Conservation (phyloP, 2,888 invertebrate genomes). For the Lasiommata megera region DNA sequence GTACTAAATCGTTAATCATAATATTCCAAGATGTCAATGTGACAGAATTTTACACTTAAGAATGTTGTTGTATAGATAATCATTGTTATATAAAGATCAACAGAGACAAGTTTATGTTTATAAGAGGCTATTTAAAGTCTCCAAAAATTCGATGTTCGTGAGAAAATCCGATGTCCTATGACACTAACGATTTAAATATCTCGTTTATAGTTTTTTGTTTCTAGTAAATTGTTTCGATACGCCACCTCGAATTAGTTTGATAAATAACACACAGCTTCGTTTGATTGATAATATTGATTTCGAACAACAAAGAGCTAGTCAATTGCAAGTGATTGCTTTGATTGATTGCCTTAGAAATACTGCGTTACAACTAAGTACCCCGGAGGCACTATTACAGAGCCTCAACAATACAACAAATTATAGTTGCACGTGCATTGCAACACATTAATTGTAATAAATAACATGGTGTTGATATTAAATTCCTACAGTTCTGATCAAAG, state of each 20-base stretch:
- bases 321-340: conserved; percentile 22
- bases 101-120: conserved; percentile 1
- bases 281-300: conserved; percentile 10
- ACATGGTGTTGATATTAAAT: conserved; percentile 9
- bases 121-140: not conserved
- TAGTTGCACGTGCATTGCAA: conserved; percentile 8
- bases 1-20: not conserved
- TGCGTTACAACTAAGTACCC: conserved; percentile 16
- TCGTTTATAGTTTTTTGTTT: not conserved
- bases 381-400: conserved; percentile 16
- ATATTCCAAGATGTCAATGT: not conserved
- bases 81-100: not conserved
- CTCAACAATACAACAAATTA: conserved; percentile 19
- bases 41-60: too few species aligned
- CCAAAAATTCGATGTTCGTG: conserved; percentile 1
- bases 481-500: not conserved
- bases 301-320: conserved; percentile 9
- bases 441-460: conserved; percentile 8
- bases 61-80: not conserved
- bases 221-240: not conserved
- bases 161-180: conserved; percentile 8
- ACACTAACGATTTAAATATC: not conserved
- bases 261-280: not conserved
- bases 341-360: conserved; percentile 22
- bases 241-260: not conserved